Conservation (phyloP, 1,140 invertebrate genomes). For the Hestina assimilis region DNA sequence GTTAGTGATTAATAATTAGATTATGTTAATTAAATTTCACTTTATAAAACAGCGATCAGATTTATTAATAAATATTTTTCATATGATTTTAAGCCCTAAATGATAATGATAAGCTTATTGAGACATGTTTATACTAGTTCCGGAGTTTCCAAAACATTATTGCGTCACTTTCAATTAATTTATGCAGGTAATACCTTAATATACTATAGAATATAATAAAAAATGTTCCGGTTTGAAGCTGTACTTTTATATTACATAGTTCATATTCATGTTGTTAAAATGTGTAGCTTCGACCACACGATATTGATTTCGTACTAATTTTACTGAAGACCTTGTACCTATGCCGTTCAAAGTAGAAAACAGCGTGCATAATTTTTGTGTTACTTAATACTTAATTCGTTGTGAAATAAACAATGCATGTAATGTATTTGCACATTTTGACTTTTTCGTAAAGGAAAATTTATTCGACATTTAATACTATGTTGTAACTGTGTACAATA, state of each 20-base stretch:
- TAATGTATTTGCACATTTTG: slow-evolving; percentile 36
- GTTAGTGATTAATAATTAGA: no score
- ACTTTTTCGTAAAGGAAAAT: no score
- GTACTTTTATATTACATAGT: no score
- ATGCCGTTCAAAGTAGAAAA: slow-evolving; percentile 15
- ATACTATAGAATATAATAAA: no score
- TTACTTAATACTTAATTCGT: background rate
- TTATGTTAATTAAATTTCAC: no score
- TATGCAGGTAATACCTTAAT: background rate
- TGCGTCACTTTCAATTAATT: slow-evolving; percentile 14
- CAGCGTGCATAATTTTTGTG: background rate
- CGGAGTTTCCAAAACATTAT: slow-evolving; percentile 10
- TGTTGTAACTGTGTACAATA: no score
- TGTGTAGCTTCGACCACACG: background rate
- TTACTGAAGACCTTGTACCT: slow-evolving; percentile 17
- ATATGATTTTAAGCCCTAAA: background rate
- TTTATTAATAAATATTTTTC: background rate
- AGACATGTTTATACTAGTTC: slow-evolving; percentile 37
- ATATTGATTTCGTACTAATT: slow-evolving; percentile 31
- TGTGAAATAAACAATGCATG: slow-evolving; percentile 25
- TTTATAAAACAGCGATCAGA: background rate
- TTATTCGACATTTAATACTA: no score
- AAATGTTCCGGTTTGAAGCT: background rate
- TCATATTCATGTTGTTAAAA: background rate
- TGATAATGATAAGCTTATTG: slow-evolving; percentile 16